A percentile compares a stretch with the other conserved stretches of the same genome.
Evolutionary conservation across 2,797 vertebrate species (phyloP).

Genomic region (Capromys pilorides): DNA sequence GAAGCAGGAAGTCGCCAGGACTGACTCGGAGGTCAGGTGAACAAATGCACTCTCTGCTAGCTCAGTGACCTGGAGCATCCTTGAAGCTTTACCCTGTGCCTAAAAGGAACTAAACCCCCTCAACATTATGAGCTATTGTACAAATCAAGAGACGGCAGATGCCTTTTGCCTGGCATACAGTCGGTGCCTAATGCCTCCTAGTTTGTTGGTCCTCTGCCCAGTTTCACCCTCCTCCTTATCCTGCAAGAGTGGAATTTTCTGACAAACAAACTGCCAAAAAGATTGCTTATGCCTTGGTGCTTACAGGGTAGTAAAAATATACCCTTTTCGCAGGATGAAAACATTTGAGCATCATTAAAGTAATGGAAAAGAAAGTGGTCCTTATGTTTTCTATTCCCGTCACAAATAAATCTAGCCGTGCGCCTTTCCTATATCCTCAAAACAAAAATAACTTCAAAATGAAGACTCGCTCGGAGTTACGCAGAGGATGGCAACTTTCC

Average conservation of each 20-base stretch:
- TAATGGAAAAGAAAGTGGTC: slow-evolving; percentile 56
- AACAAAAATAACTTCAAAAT: slow-evolving; percentile 70
- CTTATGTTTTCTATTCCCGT: slow-evolving; percentile 32
- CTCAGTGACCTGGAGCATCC: neutral
- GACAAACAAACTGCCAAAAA: neutral
- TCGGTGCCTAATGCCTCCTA: neutral
- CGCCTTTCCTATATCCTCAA: slow-evolving; percentile 64
- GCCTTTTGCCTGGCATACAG: neutral
- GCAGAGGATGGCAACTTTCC: neutral
- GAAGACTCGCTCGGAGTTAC: slow-evolving; percentile 46
- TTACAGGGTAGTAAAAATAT: slow-evolving; percentile 14
- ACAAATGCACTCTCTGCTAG: neutral
- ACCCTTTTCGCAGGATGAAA: slow-evolving; percentile 3
- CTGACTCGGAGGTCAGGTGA: neutral
- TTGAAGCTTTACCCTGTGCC: neutral
- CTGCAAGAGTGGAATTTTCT: neutral
- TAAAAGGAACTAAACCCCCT: neutral
- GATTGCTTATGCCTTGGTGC: neutral
- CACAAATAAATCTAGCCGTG: slow-evolving; percentile 56
- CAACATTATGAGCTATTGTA: neutral
- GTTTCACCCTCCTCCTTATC: neutral
- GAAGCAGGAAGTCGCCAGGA: neutral
- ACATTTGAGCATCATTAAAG: slow-evolving; percentile 49
- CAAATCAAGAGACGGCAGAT: neutral
- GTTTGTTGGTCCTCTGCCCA: neutral